These are phyloP conservation scores for Philotrypesis tridentata DNA, from an alignment of 1,140 invertebrate genomes.

Conservation along the genomic window DNA sequence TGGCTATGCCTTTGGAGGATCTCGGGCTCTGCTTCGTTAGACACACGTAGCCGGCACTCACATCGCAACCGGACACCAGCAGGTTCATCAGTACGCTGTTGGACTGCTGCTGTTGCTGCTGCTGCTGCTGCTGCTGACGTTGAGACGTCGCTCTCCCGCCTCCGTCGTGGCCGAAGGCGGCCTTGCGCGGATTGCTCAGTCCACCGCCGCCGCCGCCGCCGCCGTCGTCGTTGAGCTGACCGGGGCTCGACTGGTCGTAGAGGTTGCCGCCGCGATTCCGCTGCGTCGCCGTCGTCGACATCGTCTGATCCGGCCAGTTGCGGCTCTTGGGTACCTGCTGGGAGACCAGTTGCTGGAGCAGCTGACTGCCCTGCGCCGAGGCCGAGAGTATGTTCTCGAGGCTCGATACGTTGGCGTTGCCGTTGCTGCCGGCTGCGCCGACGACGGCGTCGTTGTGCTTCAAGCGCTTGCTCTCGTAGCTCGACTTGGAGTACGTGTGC, in stretches of 20 bases:
- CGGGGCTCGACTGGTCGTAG: conserved; percentile 30
- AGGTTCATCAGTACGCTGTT: conserved; percentile 92
- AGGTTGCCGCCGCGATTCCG: conserved; percentile 4
- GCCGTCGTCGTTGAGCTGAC: conserved; percentile 33
- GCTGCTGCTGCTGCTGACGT: conserved; percentile 39
- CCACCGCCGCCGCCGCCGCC: conserved; percentile 10
- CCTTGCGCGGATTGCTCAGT: neutral
- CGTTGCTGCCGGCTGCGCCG: conserved; percentile 29
- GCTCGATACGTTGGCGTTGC: neutral
- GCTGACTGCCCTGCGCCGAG: conserved; percentile 59
- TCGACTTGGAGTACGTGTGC: conserved; percentile 51
- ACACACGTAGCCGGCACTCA: conserved; percentile 91
- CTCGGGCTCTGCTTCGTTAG: conserved; percentile 77
- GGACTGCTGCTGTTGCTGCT: conserved; percentile 68
- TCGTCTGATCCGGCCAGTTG: conserved; percentile 46
- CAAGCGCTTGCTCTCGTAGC: conserved; percentile 57
- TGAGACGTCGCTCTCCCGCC: conserved; percentile 24
- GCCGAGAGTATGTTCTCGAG: conserved; percentile 45
- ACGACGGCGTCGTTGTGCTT: conserved; percentile 52
- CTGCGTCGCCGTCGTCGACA: conserved; percentile 50
- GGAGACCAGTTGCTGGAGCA: conserved; percentile 74
- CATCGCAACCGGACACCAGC: conserved; percentile 92
- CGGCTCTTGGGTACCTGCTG: conserved; percentile 64
- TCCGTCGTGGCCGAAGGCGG: conserved; percentile 26
- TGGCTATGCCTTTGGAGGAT: conserved; percentile 64